Conservation (phyloP, 2,797 vertebrate species). For the Sciaenops ocellatus region DNA sequence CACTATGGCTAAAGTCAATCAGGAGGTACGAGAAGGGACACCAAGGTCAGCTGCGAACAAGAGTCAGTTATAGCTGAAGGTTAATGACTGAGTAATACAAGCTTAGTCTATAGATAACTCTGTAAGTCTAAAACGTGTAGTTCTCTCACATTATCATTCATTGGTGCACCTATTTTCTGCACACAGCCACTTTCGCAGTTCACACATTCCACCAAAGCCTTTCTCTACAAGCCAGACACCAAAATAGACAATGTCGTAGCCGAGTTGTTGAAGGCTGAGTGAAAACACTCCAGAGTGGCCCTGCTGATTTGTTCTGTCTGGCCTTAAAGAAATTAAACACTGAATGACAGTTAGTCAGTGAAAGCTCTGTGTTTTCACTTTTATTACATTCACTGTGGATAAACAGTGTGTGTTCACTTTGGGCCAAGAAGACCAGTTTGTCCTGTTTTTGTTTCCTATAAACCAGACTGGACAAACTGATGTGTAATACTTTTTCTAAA, state of each 20-base stretch:
- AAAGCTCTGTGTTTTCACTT: neutral
- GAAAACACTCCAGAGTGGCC: constrained; percentile 21
- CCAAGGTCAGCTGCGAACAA: constrained; percentile 49
- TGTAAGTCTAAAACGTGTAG: neutral
- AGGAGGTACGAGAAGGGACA: constrained; percentile 23
- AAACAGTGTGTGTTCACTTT: neutral
- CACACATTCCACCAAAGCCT: constrained; percentile 31
- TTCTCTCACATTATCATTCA: constrained; percentile 6
- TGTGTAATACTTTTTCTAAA: neutral
- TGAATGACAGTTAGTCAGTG: neutral
- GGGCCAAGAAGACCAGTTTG: neutral
- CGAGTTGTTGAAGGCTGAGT: constrained; percentile 18
- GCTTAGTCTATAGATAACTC: constrained; percentile 30
- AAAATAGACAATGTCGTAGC: constrained; percentile 38
- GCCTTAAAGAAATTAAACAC: neutral
- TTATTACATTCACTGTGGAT: neutral
- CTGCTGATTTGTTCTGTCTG: constrained; percentile 24
- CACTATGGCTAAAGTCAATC: constrained; percentile 10
- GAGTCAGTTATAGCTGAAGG: constrained; percentile 35
- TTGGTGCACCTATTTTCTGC: neutral
- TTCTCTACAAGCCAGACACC: constrained; percentile 11
- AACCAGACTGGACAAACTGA: neutral
- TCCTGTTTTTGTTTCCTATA: neutral
- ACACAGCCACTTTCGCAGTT: neutral
- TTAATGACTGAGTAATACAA: constrained; percentile 17